Conservation (phyloP, 2,113 vertebrate genomes). For the Camelus bactrianus region DNA sequence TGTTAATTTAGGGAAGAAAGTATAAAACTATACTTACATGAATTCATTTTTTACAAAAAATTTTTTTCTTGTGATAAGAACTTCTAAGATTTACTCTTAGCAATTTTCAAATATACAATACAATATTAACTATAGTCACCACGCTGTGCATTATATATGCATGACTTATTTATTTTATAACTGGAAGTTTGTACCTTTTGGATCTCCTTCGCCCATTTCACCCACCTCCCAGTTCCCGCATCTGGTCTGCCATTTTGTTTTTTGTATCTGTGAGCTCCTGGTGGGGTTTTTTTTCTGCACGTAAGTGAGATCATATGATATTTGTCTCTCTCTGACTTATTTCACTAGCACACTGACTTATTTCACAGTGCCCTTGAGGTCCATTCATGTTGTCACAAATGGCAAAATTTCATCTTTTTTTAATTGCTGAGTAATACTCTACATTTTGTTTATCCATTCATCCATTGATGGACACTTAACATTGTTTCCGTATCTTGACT, state of each 20-base stretch:
- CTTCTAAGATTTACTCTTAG: no score
- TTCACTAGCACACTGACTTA: not conserved
- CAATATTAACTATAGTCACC: not conserved
- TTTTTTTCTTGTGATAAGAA: not conserved
- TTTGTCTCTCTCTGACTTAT: not conserved
- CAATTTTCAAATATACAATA: not conserved
- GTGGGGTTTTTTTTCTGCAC: no score
- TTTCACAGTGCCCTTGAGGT: not conserved
- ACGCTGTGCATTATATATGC: not conserved
- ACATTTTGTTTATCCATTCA: not conserved
- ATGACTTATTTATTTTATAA: not conserved
- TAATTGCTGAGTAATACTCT: not conserved
- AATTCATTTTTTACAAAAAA: not conserved
- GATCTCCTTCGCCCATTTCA: not conserved
- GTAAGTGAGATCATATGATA: not conserved
- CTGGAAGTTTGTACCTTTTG: not conserved
- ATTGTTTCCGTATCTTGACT: no score
- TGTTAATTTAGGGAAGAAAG: not conserved
- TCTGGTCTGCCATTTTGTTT: not conserved
- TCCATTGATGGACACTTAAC: not conserved
- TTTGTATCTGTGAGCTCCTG: not conserved
- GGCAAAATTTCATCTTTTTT: not conserved
- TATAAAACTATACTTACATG: not conserved
- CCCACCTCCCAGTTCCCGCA: not conserved
- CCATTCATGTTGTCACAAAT: not conserved